Evolutionary conservation across 64 coral and sea anemone species (phyloP).

Genomic region (Actinia equina): DNA sequence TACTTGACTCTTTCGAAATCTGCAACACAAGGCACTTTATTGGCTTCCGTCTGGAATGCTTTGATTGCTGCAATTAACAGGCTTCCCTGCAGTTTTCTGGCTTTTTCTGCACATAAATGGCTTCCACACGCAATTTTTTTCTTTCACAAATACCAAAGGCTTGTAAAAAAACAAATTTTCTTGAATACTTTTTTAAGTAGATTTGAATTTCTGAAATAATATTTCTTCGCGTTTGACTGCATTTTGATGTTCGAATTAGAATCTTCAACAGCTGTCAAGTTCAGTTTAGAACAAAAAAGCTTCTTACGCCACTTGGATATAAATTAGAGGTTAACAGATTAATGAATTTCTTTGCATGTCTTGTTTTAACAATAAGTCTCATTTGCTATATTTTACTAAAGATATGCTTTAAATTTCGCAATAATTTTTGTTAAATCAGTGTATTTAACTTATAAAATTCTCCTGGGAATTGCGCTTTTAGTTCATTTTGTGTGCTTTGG

Average conservation of each 20-base stretch:
- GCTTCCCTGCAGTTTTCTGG: not conserved
- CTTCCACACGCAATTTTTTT: not conserved
- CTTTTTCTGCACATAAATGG: not conserved
- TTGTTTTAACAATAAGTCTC: not conserved
- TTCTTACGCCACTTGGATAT: not conserved
- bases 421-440: not conserved
- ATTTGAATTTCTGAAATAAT: not conserved
- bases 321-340: not conserved
- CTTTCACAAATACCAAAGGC: not conserved
- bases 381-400: not conserved
- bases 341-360: not conserved
- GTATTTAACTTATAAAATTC: not conserved
- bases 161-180: not conserved
- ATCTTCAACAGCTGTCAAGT: constrained; percentile 2
- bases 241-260: not conserved
- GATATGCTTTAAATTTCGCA: not conserved
- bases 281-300: not conserved
- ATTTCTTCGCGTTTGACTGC: not conserved
- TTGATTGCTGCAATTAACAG: constrained; percentile 2
- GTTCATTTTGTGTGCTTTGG: not conserved
- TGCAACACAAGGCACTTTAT: not conserved
- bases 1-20: not conserved
- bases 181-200: not conserved
- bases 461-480: not conserved
- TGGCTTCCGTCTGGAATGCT: constrained; percentile 1